Conservation (phyloP, 2,888 invertebrate species). For the Gerris lacustris region DNA sequence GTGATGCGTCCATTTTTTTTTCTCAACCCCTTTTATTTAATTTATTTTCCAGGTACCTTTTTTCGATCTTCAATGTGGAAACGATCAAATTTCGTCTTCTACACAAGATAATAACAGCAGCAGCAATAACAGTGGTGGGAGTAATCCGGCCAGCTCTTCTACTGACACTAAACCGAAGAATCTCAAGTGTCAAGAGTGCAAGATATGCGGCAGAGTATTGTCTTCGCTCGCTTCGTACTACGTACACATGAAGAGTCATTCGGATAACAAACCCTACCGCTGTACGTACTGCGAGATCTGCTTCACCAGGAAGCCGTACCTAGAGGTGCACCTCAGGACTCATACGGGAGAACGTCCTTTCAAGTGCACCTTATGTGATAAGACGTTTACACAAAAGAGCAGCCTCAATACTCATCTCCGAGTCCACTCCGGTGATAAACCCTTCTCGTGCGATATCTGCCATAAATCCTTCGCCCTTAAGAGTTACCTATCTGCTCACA, state of each 20-base stretch:
- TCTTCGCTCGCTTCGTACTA: slow-evolving; percentile 67
- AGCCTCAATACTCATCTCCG: slow-evolving; percentile 69
- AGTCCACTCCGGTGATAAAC: slow-evolving; percentile 66
- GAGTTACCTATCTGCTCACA: slow-evolving; percentile 67
- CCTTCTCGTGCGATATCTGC: slow-evolving; percentile 67
- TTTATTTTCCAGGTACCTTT: background rate
- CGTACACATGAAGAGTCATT: slow-evolving; percentile 72
- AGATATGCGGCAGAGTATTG: slow-evolving; percentile 38
- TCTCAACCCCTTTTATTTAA: no score
- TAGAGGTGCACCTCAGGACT: slow-evolving; percentile 65
- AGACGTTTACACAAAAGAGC: slow-evolving; percentile 68
- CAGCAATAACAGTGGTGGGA: background rate
- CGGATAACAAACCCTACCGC: slow-evolving; percentile 65
- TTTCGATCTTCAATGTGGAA: background rate
- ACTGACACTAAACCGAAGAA: background rate
- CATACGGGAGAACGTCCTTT: slow-evolving; percentile 63
- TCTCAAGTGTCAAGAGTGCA: slow-evolving; percentile 2
- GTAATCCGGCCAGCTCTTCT: background rate
- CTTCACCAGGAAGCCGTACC: slow-evolving; percentile 66
- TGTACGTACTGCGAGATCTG: slow-evolving; percentile 66
- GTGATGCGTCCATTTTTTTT: no score
- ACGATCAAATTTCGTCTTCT: background rate
- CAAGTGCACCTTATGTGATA: slow-evolving; percentile 60
- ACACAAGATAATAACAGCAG: background rate
- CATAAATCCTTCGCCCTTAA: slow-evolving; percentile 69